A percentile compares a stretch with the other conserved stretches of the same genome.
Evolutionary conservation across 1,140 invertebrate genomes (phyloP).

Genomic region (Sarcophaga bullata): DNA sequence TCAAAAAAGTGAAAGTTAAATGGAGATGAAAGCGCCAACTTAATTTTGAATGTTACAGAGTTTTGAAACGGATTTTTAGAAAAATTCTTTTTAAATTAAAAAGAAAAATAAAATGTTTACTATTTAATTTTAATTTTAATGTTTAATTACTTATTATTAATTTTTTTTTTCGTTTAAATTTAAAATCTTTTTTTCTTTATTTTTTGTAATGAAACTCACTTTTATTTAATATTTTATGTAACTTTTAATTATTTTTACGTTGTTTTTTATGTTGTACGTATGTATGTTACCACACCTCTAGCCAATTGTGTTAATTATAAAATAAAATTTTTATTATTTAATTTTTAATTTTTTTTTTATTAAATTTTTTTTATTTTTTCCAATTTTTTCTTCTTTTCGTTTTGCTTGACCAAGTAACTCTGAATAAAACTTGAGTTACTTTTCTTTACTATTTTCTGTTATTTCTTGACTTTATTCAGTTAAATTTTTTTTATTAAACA

Average conservation of each 20-base stretch:
- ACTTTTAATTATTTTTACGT: neutral
- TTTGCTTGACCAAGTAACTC: neutral
- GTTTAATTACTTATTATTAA: neutral
- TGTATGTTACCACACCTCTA: neutral
- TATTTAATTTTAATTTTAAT: neutral
- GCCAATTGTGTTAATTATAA: neutral
- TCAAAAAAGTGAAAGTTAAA: conserved; percentile 29
- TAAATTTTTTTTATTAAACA: conserved; percentile 41
- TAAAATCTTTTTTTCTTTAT: conserved; percentile 16
- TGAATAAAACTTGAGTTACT: conserved; percentile 25
- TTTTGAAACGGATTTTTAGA: neutral
- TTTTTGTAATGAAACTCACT: conserved; percentile 21
- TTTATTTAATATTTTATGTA: conserved; percentile 2
- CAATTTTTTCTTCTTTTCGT: conserved; percentile 10
- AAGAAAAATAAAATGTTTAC: neutral
- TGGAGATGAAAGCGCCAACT: conserved; percentile 13
- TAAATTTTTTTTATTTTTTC: neutral
- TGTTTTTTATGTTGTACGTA: too few species aligned
- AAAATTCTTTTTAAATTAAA: neutral
- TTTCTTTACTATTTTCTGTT: conserved; percentile 21
- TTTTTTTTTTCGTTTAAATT: neutral
- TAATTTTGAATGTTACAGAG: neutral
- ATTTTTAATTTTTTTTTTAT: conserved; percentile 28
- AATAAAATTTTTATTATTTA: too few species aligned
- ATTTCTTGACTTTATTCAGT: neutral